Evolutionary conservation across 2,888 invertebrate genomes (phyloP).

Genomic region (Neoascia interrupta): DNA sequence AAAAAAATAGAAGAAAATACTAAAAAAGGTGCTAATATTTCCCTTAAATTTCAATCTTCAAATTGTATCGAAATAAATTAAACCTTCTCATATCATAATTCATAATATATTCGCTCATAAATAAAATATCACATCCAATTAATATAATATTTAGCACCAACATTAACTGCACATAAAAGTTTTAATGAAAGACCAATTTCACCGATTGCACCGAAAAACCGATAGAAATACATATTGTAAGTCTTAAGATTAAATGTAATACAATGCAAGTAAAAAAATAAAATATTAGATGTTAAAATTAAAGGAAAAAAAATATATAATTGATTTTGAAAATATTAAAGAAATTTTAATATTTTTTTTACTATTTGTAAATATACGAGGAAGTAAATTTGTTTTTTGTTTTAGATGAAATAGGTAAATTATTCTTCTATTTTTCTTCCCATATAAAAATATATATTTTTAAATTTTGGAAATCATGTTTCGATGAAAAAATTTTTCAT

Average conservation of each 20-base stretch:
- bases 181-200: constrained; percentile 69
- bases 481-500: constrained; percentile 9
- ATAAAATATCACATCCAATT: constrained; percentile 7
- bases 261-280: constrained; percentile 5
- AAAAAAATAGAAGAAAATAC: constrained; percentile 17
- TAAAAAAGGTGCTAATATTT: constrained; percentile 57
- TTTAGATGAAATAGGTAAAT: background rate
- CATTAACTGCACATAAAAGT: constrained; percentile 57
- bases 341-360: background rate
- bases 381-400: background rate
- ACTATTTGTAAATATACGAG: constrained; percentile 34
- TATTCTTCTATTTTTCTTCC: constrained; percentile 1
- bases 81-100: constrained; percentile 22
- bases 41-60: constrained; percentile 18
- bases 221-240: constrained; percentile 30
- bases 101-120: constrained; percentile 33
- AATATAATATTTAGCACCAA: constrained; percentile 44
- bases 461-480: background rate
- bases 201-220: constrained; percentile 63
- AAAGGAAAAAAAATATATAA: background rate
- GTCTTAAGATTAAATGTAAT: constrained; percentile 10
- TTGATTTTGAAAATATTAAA: background rate
- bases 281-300: constrained; percentile 16
- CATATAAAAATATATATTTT: constrained; percentile 26
- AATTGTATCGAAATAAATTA: constrained; percentile 1